A percentile compares a stretch with the other conserved stretches of the same genome.
phyloP scores from a whole-genome alignment of 2,797 vertebrate species.

The Orestias chungarensis region DNA sequence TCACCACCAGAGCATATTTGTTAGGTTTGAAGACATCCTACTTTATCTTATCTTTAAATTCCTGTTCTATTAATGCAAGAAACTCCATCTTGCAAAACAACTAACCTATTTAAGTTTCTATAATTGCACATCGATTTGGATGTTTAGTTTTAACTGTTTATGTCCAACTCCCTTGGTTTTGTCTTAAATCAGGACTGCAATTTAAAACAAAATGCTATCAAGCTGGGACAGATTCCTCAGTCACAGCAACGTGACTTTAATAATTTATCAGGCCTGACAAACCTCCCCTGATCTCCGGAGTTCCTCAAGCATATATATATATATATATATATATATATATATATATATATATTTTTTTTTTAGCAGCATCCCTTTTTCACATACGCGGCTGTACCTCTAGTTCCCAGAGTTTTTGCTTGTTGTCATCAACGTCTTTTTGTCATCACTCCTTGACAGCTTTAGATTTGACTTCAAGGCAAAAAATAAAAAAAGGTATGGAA shows the following conservation, averaged over 20 bases:
- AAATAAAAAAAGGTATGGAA: constrained; percentile 56
- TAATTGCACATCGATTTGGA: constrained; percentile 11
- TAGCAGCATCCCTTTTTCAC: constrained; percentile 31
- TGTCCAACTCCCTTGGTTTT: constrained; percentile 8
- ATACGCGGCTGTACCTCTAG: constrained; percentile 12
- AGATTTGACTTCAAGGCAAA: constrained; percentile 55
- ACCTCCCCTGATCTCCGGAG: constrained; percentile 34
- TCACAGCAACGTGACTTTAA: constrained; percentile 60
- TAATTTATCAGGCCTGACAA: constrained; percentile 64
- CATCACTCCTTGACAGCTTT: constrained; percentile 61
- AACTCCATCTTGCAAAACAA: background rate
- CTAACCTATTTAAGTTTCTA: constrained; percentile 5
- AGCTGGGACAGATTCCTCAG: constrained; percentile 33
- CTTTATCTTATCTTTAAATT: constrained; percentile 10
- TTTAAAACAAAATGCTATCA: constrained; percentile 52
- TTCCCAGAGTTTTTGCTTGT: constrained; percentile 59
- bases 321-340: no score
- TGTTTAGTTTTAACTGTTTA: constrained; percentile 15
- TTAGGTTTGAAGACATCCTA: constrained; percentile 19
- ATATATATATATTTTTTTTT: constrained; percentile 38
- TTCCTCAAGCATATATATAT: constrained; percentile 27
- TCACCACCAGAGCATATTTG: constrained; percentile 13
- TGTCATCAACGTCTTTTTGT: constrained; percentile 60
- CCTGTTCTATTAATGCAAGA: constrained; percentile 11
- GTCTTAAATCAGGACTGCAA: constrained; percentile 44